A percentile compares a stretch with the other conserved stretches of the same genome.
phyloP scores from a whole-genome alignment of 2,113 vertebrate species.

The Felis catus region DNA sequence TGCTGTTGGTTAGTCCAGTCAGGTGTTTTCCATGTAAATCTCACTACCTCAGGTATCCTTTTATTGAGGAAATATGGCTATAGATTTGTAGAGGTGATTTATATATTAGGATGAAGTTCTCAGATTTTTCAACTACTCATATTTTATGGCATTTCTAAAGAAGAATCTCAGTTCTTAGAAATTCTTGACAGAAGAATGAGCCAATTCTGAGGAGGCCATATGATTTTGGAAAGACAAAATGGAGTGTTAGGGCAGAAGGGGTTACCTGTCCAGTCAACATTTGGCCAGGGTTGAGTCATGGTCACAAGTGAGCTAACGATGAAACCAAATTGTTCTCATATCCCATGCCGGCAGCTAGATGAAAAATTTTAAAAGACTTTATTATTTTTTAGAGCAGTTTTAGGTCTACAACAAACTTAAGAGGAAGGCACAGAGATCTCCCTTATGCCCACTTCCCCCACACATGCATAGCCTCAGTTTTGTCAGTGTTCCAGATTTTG shows the following conservation, averaged over 20 bases:
- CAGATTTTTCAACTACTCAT: neutral
- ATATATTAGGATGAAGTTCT: neutral
- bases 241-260: neutral
- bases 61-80: neutral
- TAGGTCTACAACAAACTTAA: neutral
- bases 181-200: conserved; percentile 7
- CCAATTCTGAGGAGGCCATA: neutral
- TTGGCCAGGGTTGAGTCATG: neutral
- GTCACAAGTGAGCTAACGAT: neutral
- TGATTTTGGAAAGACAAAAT: neutral
- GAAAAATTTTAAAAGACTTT: neutral
- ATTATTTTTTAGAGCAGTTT: neutral
- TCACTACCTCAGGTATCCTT: neutral
- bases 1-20: neutral
- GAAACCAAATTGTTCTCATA: neutral
- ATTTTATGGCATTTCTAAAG: neutral
- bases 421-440: neutral
- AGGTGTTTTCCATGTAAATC: neutral
- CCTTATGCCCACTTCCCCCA: neutral
- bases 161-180: neutral
- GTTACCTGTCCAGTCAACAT: neutral
- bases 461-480: neutral
- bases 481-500: neutral
- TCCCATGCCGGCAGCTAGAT: neutral
- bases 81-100: neutral